A percentile compares a stretch with the other conserved stretches of the same genome.
These are phyloP conservation scores for Myathropa florea DNA, from an alignment of 2,888 invertebrate species.

Conservation along the genomic window DNA sequence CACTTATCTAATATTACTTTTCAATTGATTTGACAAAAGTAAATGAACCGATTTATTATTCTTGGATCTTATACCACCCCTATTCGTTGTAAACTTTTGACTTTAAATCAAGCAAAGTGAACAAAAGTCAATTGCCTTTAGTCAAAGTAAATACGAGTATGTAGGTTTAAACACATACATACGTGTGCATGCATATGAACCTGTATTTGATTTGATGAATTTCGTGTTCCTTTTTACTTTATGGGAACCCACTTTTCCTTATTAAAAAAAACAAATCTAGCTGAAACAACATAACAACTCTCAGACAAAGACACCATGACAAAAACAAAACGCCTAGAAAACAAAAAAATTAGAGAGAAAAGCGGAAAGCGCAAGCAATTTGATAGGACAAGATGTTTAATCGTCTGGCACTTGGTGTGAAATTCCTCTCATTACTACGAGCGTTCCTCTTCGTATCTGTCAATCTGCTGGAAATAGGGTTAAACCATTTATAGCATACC, in stretches of 20 bases:
- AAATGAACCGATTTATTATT: background rate
- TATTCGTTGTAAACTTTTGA: background rate
- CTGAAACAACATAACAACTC: background rate
- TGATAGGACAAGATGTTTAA: conserved; percentile 11
- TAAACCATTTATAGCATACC: conserved; percentile 1
- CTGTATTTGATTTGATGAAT: background rate
- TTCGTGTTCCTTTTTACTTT: background rate
- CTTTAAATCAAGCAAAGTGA: background rate
- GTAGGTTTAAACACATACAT: too few species aligned
- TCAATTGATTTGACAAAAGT: background rate
- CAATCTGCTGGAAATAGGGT: background rate
- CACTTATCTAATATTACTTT: background rate
- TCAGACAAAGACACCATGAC: background rate
- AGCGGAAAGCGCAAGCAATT: conserved; percentile 13
- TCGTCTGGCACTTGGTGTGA: conserved; percentile 6
- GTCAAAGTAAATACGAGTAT: background rate
- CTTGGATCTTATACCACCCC: background rate
- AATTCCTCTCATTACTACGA: background rate
- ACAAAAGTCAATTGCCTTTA: background rate
- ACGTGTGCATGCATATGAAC: background rate
- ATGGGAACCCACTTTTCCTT: background rate
- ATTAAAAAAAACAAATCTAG: background rate
- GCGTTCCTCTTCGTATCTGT: background rate
- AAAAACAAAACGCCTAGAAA: background rate
- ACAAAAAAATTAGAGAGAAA: background rate